Conservation (phyloP, 2,888 invertebrate genomes). For the Julus scanicus region DNA sequence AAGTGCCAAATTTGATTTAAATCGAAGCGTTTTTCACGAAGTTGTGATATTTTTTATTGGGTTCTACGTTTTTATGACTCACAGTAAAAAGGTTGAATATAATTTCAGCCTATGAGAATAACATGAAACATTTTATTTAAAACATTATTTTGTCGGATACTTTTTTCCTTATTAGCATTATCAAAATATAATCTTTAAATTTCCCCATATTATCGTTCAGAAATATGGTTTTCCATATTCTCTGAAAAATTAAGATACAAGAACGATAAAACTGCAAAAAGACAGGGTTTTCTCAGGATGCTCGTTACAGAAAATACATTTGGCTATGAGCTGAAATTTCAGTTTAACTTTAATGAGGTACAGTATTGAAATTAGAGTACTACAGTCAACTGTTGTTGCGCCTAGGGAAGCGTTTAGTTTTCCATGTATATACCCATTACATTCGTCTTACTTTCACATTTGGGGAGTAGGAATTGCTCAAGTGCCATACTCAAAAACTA, state of each 20-base stretch:
- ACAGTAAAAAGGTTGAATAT: too few relatives aligned
- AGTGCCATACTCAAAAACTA: not conserved
- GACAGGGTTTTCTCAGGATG: slow-evolving; percentile 6
- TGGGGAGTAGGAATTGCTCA: not conserved
- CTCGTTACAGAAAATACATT: not conserved
- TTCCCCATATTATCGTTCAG: not conserved
- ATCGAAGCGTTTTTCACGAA: too few relatives aligned
- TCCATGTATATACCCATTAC: not conserved
- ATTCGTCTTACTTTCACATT: slow-evolving; percentile 23
- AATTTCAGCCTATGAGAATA: too few relatives aligned
- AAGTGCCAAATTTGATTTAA: too few relatives aligned
- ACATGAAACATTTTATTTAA: not conserved
- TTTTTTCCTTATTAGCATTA: not conserved
- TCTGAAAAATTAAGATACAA: not conserved
- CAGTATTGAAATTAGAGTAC: not conserved
- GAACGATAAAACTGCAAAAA: not conserved
- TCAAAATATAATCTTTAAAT: slow-evolving; percentile 30
- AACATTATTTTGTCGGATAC: not conserved
- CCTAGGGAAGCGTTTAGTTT: not conserved
- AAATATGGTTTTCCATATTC: not conserved
- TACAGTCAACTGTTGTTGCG: not conserved
- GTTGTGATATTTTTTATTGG: too few relatives aligned
- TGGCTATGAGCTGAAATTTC: not conserved
- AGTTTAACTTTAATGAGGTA: slow-evolving; percentile 25
- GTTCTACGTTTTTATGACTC: too few relatives aligned